phyloP scores from a whole-genome alignment of 1,140 invertebrate species.

The Chionoecetes opilio region DNA sequence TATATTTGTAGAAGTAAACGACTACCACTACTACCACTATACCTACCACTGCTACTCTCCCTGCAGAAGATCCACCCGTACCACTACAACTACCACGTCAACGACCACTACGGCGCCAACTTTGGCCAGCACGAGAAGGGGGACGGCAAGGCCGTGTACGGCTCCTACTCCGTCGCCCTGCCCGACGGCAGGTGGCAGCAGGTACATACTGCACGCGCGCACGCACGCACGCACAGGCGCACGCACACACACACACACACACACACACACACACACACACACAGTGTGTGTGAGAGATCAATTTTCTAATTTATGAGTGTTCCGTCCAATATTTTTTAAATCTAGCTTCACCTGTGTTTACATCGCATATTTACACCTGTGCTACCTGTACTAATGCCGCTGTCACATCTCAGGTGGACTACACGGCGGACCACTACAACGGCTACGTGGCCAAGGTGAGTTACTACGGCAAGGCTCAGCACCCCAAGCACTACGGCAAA shows the following conservation, averaged over 20 bases:
- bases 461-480: constrained; percentile 60
- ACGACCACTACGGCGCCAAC: constrained; percentile 86
- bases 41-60: neutral
- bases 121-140: constrained; percentile 67
- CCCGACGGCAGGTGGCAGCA: constrained; percentile 70
- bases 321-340: too few species aligned
- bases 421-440: constrained; percentile 56
- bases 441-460: constrained; percentile 67
- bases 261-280: constrained; percentile 44
- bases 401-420: constrained; percentile 51
- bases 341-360: too few species aligned
- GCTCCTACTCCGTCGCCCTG: constrained; percentile 75
- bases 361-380: neutral
- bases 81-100: constrained; percentile 91
- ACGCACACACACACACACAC: neutral
- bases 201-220: constrained; percentile 67
- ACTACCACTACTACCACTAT: neutral
- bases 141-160: constrained; percentile 82
- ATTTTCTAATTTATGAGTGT: neutral
- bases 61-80: constrained; percentile 85
- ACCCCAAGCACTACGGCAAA: constrained; percentile 61
- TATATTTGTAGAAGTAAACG: neutral
- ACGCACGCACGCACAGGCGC: neutral
- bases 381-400: neutral
- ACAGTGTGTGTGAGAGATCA: neutral